Percentiles rank a stretch among this genome's conserved stretches.
Evolutionary conservation across 2,888 invertebrate species (phyloP).

Genomic region (Drosophila villosipedis): DNA sequence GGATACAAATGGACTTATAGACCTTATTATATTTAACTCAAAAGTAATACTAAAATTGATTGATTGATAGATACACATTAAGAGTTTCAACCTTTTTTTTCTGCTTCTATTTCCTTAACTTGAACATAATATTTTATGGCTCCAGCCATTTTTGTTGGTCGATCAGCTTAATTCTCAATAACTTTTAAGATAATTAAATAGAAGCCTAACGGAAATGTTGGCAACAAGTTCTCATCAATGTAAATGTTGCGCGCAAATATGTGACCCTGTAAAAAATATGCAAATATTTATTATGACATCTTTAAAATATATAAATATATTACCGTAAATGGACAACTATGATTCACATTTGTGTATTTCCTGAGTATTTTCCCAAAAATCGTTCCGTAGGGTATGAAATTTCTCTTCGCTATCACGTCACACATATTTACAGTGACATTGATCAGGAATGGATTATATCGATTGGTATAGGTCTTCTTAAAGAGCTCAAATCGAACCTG

Average conservation of each 20-base stretch:
- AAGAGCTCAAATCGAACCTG: slow-evolving; percentile 24
- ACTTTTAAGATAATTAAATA: not conserved
- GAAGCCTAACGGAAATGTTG: slow-evolving; percentile 1
- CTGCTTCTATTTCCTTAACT: slow-evolving; percentile 9
- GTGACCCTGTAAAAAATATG: slow-evolving; percentile 20
- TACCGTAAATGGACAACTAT: slow-evolving; percentile 45
- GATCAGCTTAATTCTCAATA: not conserved
- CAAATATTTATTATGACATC: not conserved
- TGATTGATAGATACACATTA: too few species aligned
- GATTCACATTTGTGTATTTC: slow-evolving; percentile 39
- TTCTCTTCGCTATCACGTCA: slow-evolving; percentile 38
- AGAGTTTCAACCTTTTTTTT: not conserved
- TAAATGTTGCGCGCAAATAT: slow-evolving; percentile 13
- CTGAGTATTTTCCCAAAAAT: not conserved
- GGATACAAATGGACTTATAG: too few species aligned
- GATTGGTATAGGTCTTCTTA: slow-evolving; percentile 51
- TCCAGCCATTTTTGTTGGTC: not conserved
- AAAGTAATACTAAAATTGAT: too few species aligned
- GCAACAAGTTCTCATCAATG: slow-evolving; percentile 6
- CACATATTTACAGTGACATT: slow-evolving; percentile 47
- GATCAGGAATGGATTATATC: slow-evolving; percentile 52
- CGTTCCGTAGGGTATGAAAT: slow-evolving; percentile 34
- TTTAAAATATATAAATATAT: not conserved
- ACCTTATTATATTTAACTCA: too few species aligned
- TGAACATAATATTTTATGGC: not conserved